A percentile compares a stretch with the other conserved stretches of the same genome.
phyloP scores from a whole-genome alignment of 2,797 vertebrate genomes.

The Enteromius thamalakanensis region DNA sequence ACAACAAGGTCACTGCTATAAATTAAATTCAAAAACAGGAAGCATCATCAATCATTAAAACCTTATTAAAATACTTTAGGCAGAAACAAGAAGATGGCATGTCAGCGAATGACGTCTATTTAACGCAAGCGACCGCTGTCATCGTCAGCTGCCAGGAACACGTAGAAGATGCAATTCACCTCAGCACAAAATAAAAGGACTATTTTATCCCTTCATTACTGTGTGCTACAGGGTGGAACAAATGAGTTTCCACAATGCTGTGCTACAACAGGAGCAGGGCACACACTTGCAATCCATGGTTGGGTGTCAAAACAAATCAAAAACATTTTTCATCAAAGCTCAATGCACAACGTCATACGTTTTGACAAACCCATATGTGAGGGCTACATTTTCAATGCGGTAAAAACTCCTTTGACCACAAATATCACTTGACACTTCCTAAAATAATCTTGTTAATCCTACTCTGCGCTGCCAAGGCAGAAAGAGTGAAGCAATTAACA shows the following conservation, averaged over 20 bases:
- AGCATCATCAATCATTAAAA: constrained; percentile 28
- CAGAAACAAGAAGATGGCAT: neutral
- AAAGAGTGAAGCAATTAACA: constrained; percentile 24
- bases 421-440: neutral
- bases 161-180: constrained; percentile 44
- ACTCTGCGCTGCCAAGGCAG: neutral
- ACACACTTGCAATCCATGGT: constrained; percentile 3
- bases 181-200: constrained; percentile 40
- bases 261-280: constrained; percentile 32
- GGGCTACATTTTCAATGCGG: constrained; percentile 2
- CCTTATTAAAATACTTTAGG: constrained; percentile 26
- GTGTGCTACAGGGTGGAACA: constrained; percentile 55
- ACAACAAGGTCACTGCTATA: neutral
- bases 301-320: constrained; percentile 33
- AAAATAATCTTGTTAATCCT: constrained; percentile 19
- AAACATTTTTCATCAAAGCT: constrained; percentile 32
- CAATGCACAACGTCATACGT: neutral
- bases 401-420: neutral
- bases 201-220: constrained; percentile 59
- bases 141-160: constrained; percentile 19
- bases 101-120: neutral
- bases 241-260: constrained; percentile 52
- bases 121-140: neutral
- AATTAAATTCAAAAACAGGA: neutral
- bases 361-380: constrained; percentile 23